These are phyloP conservation scores for Spodoptera exigua DNA, from an alignment of 2,888 invertebrate genomes.

Conservation along the genomic window DNA sequence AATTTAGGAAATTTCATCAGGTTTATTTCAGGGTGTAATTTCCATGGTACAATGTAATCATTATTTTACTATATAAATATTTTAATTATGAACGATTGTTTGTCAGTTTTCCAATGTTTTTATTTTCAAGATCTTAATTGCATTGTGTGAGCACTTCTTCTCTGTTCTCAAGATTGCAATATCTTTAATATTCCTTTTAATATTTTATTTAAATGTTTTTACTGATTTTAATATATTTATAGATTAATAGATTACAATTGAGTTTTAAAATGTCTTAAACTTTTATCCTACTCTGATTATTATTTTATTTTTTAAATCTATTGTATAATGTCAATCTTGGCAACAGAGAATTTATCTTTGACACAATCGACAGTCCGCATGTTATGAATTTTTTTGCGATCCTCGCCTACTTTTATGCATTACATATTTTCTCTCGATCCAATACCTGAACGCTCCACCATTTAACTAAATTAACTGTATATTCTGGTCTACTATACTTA, in stretches of 20 bases:
- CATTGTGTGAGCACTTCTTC: conserved; percentile 37
- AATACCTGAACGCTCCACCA: conserved; percentile 26
- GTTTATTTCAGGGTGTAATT: conserved; percentile 40
- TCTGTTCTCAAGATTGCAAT: conserved; percentile 55
- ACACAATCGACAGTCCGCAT: conserved; percentile 21
- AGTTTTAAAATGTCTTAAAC: conserved; percentile 31
- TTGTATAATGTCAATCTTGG: conserved; percentile 48
- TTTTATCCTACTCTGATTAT: conserved; percentile 21
- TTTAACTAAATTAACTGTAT: conserved; percentile 40
- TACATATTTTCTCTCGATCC: conserved; percentile 16
- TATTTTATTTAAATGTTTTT: conserved; percentile 54
- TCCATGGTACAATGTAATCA: conserved; percentile 46
- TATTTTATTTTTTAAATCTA: conserved; percentile 46
- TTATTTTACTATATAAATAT: conserved; percentile 50
- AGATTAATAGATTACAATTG: conserved; percentile 18
- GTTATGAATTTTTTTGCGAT: conserved; percentile 16
- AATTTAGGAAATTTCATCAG: conserved; percentile 38
- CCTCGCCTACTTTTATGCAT: conserved; percentile 6
- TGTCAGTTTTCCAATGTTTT: conserved; percentile 36
- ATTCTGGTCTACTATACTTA: conserved; percentile 33
- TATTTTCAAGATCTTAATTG: conserved; percentile 18
- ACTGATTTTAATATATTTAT: conserved; percentile 43
- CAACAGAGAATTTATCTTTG: conserved; percentile 41
- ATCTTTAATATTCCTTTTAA: conserved; percentile 46
- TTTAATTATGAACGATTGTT: conserved; percentile 26